Percentiles rank a stretch among this genome's conserved stretches.
Evolutionary conservation across 2,113 vertebrate genomes (phyloP).

Genomic region (Myxocyprinus asiaticus): DNA sequence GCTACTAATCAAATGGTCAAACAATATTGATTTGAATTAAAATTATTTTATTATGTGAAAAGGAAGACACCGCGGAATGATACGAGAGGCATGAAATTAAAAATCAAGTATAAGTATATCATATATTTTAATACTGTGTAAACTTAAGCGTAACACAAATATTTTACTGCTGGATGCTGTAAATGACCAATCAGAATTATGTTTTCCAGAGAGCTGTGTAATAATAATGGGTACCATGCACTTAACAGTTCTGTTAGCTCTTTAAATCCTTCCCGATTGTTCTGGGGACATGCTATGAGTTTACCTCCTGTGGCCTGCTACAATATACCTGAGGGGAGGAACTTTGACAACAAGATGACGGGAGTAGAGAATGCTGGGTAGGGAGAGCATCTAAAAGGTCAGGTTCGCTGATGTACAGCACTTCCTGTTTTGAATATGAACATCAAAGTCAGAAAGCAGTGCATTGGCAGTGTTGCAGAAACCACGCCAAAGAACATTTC

Average conservation of each 20-base stretch:
- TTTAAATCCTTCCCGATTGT: neutral
- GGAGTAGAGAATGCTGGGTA: constrained; percentile 70
- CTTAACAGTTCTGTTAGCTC: constrained; percentile 15
- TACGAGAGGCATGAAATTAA: no score
- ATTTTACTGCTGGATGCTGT: no score
- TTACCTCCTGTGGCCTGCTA: constrained; percentile 88
- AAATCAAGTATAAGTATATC: no score
- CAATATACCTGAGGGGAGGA: constrained; percentile 73
- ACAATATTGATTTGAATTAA: no score
- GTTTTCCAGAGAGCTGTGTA: no score
- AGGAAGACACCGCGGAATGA: no score
- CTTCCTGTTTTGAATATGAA: constrained; percentile 80
- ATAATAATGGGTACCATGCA: no score
- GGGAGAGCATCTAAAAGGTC: constrained; percentile 76
- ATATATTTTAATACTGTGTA: no score
- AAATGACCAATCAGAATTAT: no score
- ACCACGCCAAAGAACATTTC: constrained; percentile 17
- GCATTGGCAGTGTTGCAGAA: constrained; percentile 14
- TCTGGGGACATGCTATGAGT: constrained; percentile 43
- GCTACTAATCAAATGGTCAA: no score
- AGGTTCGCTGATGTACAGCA: constrained; percentile 82
- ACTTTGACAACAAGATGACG: constrained; percentile 71
- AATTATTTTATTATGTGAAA: no score
- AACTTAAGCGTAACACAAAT: no score
- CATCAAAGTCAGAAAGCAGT: constrained; percentile 46